phyloP scores from a whole-genome alignment of 92 coral and sea anemone species.

The Metridium senile region DNA sequence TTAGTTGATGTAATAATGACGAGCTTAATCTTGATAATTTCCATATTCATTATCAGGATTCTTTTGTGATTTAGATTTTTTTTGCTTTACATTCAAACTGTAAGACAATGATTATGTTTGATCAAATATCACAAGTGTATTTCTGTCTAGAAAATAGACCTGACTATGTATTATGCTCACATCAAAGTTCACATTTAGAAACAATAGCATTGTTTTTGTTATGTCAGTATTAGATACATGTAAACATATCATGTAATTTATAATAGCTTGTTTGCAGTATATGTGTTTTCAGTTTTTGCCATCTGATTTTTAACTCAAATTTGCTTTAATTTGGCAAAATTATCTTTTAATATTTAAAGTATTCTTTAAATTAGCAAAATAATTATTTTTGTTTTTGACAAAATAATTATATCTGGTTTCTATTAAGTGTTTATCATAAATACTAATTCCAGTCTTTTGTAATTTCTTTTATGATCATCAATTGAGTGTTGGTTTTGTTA shows the following conservation, averaged over 20 bases:
- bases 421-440: too few species aligned
- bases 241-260: background rate
- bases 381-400: too few species aligned
- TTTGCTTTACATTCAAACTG: background rate
- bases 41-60: background rate
- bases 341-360: too few species aligned
- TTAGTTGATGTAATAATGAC: background rate
- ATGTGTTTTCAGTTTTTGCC: background rate
- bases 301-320: too few species aligned
- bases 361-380: too few species aligned
- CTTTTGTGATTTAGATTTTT: slow-evolving; percentile 1
- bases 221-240: background rate
- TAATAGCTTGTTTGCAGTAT: background rate
- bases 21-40: background rate
- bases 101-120: background rate
- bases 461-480: too few species aligned
- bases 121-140: background rate
- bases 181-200: background rate
- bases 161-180: too few species aligned
- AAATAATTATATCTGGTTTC: too few species aligned
- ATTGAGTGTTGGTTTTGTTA: too few species aligned
- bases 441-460: too few species aligned
- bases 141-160: too few species aligned
- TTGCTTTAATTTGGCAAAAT: too few species aligned
- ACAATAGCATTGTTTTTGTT: background rate